Conservation (phyloP, 2,797 vertebrate species). For the Arremon brunneinucha region DNA sequence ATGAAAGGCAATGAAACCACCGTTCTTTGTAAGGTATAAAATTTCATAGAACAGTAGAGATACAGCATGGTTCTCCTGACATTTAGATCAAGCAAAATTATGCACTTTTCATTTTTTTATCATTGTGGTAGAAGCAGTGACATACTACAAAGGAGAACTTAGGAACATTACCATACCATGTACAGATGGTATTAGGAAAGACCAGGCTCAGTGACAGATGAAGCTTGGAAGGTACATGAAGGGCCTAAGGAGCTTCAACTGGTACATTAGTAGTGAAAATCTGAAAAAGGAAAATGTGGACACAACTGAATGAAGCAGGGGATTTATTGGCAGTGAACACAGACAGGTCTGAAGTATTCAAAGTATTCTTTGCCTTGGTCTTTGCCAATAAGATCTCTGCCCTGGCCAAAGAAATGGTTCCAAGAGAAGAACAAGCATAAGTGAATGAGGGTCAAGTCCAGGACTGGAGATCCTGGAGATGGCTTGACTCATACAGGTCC, state of each 20-base stretch:
- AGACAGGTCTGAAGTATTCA: neutral
- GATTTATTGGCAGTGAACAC: accelerated
- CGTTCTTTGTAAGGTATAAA: neutral
- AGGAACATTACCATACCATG: neutral
- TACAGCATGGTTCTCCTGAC: neutral
- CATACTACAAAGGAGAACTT: neutral
- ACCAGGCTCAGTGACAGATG: neutral
- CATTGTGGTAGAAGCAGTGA: neutral
- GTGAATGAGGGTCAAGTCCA: neutral
- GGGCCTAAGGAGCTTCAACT: neutral
- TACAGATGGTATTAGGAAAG: neutral
- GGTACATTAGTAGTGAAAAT: neutral
- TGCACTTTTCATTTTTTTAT: neutral
- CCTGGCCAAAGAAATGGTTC: neutral
- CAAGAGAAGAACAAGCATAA: neutral
- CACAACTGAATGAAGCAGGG: neutral
- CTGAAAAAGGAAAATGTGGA: neutral
- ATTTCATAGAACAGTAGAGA: neutral
- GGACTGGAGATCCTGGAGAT: neutral
- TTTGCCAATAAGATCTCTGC: neutral
- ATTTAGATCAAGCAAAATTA: neutral
- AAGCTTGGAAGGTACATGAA: neutral
- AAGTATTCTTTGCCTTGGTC: neutral
- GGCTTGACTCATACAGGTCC: neutral
- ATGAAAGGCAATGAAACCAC: neutral